phyloP scores from a whole-genome alignment of 2,797 vertebrate species.

The Enteromius paludinosus region DNA sequence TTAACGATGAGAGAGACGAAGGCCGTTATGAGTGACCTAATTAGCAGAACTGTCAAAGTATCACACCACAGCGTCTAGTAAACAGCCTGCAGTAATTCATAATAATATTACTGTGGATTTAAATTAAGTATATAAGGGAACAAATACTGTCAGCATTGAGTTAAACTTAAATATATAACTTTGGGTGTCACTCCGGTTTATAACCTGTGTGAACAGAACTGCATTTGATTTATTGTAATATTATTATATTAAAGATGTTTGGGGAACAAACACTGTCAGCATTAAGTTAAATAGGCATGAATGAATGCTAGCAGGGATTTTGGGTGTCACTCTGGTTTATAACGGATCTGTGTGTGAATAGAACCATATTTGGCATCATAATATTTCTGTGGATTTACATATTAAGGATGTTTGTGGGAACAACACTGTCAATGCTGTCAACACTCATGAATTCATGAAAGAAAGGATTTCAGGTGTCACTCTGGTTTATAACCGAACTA shows the following conservation, averaged over 20 bases:
- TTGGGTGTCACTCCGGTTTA: background rate
- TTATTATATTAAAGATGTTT: background rate
- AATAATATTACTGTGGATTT: background rate
- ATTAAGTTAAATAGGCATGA: background rate
- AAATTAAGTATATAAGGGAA: background rate
- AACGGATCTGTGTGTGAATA: background rate
- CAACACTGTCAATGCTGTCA: background rate
- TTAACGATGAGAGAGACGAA: constrained; percentile 29
- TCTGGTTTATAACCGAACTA: background rate
- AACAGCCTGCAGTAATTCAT: background rate
- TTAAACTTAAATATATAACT: background rate
- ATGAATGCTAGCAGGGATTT: background rate
- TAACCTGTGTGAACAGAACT: background rate
- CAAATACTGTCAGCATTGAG: background rate
- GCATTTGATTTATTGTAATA: background rate
- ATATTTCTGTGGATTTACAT: background rate
- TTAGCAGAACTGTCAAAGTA: constrained; percentile 33
- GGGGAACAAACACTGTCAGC: background rate
- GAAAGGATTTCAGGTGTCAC: background rate
- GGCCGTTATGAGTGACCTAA: constrained; percentile 44
- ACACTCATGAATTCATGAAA: background rate
- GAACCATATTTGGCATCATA: background rate
- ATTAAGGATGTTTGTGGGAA: background rate
- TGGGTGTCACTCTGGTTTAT: background rate
- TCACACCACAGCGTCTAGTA: background rate